Evolutionary conservation across 2,797 vertebrate species (phyloP).

Genomic region (Myotis vivesi): DNA sequence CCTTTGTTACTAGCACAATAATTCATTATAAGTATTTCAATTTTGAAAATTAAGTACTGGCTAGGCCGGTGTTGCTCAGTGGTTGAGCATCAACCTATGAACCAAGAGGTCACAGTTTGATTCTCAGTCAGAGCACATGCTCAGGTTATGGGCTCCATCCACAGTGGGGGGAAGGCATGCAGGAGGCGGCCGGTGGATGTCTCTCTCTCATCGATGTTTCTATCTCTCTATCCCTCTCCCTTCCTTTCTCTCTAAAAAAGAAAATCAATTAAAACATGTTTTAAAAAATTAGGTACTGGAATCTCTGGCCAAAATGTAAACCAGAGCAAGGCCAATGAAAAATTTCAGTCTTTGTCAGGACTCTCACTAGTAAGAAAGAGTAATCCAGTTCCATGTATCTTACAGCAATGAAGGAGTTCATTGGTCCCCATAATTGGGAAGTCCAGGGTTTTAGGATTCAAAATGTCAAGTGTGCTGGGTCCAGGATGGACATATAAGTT

Average conservation of each 20-base stretch:
- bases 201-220: too few relatives aligned
- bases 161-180: too few relatives aligned
- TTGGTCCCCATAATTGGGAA: neutral
- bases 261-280: too few relatives aligned
- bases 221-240: too few relatives aligned
- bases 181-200: too few relatives aligned
- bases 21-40: constrained; percentile 16
- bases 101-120: too few relatives aligned
- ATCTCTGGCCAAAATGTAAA: neutral
- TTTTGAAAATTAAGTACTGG: neutral
- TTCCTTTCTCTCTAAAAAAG: too few relatives aligned
- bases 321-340: neutral
- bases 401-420: neutral
- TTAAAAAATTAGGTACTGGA: neutral
- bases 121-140: too few relatives aligned
- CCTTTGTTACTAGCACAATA: neutral
- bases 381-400: neutral
- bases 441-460: neutral
- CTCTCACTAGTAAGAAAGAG: neutral
- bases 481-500: neutral
- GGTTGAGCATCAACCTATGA: too few relatives aligned
- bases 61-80: too few relatives aligned
- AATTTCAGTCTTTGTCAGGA: neutral
- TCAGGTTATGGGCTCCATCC: too few relatives aligned
- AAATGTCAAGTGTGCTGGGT: neutral